Percentiles rank a stretch among this genome's conserved stretches.
Evolutionary conservation across 1,140 invertebrate species (phyloP).

Genomic region (Eueides isabella): DNA sequence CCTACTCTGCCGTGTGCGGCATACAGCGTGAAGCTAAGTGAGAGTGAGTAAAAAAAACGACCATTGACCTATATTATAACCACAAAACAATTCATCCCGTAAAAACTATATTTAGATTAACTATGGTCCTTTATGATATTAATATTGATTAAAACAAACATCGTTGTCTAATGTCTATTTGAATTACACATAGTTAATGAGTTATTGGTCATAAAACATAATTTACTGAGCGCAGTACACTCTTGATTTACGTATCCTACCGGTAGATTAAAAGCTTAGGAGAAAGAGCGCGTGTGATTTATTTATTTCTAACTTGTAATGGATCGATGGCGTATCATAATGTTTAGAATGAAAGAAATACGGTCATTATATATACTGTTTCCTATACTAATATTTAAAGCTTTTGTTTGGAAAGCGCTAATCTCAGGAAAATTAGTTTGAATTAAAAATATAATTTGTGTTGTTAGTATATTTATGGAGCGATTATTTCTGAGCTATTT

Average conservation of each 20-base stretch:
- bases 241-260: constrained; percentile 20
- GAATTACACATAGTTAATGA: constrained; percentile 23
- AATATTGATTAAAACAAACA: not conserved
- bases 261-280: constrained; percentile 21
- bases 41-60: not conserved
- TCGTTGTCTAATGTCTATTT: constrained; percentile 2
- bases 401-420: too few relatives aligned
- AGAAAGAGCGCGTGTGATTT: constrained; percentile 23
- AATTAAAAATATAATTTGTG: too few relatives aligned
- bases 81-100: not conserved
- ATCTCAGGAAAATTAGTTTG: too few relatives aligned
- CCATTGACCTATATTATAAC: not conserved
- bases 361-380: not conserved
- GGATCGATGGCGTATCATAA: not conserved
- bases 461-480: too few relatives aligned
- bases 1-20: too few relatives aligned
- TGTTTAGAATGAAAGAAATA: not conserved
- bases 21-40: too few relatives aligned
- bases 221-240: constrained; percentile 23
- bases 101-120: not conserved
- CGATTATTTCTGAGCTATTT: too few relatives aligned
- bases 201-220: constrained; percentile 30
- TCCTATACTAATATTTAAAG: not conserved
- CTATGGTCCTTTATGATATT: not conserved
- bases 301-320: not conserved